Evolutionary conservation across 1,140 invertebrate species (phyloP).

Genomic region (Asobara japonica): DNA sequence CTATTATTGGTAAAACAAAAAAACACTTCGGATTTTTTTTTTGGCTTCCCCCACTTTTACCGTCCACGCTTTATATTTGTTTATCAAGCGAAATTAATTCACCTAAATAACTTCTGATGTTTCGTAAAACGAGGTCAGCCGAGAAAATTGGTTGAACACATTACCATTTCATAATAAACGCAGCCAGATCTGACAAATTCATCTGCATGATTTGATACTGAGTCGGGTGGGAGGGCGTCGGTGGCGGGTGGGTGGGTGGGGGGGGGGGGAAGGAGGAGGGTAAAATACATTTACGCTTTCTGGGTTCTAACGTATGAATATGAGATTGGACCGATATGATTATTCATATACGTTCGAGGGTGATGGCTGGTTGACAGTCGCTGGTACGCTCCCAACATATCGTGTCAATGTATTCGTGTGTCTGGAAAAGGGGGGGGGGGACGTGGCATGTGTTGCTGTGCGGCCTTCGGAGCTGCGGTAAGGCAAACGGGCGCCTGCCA

Average conservation of each 20-base stretch:
- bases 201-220: slow-evolving; percentile 33
- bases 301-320: slow-evolving; percentile 47
- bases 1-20: too few species aligned
- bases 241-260: not conserved
- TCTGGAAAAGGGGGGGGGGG: not conserved
- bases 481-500: slow-evolving; percentile 42
- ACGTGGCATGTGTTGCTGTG: not conserved
- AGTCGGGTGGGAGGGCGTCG: not conserved
- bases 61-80: too few species aligned
- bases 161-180: slow-evolving; percentile 24
- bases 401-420: not conserved
- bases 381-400: slow-evolving; percentile 21
- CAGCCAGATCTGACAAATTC: slow-evolving; percentile 46
- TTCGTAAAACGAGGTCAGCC: not conserved
- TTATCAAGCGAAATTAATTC: too few species aligned
- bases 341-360: slow-evolving; percentile 58
- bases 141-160: slow-evolving; percentile 25
- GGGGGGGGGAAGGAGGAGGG: not conserved
- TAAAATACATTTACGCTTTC: slow-evolving; percentile 5
- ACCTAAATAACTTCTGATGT: not conserved
- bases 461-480: slow-evolving; percentile 40
- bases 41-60: too few species aligned
- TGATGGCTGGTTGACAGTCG: slow-evolving; percentile 45
- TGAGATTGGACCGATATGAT: slow-evolving; percentile 56
- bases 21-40: too few species aligned